These are phyloP conservation scores for Parazoanthus swiftii DNA, from an alignment of 92 coral and sea anemone genomes.

Conservation along the genomic window DNA sequence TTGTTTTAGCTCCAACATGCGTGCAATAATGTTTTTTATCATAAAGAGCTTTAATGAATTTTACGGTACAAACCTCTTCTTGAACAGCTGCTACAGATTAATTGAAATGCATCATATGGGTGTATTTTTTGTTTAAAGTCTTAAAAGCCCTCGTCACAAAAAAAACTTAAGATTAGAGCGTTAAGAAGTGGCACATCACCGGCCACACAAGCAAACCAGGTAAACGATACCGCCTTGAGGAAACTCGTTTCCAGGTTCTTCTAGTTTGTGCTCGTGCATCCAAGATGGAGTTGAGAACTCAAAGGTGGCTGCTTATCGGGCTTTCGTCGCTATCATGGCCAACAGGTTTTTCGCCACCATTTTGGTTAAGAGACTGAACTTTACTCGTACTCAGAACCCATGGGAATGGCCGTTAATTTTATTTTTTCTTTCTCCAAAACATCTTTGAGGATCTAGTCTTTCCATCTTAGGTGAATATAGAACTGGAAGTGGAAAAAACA, in stretches of 20 bases:
- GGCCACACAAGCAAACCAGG: neutral
- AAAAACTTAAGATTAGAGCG: too few species aligned
- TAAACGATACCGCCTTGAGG: neutral
- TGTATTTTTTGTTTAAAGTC: too few species aligned
- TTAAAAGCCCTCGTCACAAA: too few species aligned
- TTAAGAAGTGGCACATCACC: neutral
- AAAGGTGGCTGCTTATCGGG: neutral
- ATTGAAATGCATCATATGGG: too few species aligned
- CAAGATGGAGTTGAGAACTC: neutral
- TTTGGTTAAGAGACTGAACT: neutral
- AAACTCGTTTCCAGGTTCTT: neutral
- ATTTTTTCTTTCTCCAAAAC: neutral
- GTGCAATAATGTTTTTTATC: too few species aligned
- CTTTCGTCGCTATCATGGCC: neutral
- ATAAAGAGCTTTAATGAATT: too few species aligned
- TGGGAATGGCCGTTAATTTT: neutral
- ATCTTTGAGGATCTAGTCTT: neutral
- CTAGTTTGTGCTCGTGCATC: neutral
- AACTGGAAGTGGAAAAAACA: neutral
- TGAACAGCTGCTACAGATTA: too few species aligned
- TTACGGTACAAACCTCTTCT: too few species aligned
- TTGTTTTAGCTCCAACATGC: too few species aligned
- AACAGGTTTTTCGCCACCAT: neutral
- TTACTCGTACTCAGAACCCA: neutral
- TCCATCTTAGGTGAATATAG: neutral